Evolutionary conservation across 1,140 invertebrate species (phyloP), one percentile per base, ranked within the genome.

Genomic region (Drosophila yakuba): DNA sequence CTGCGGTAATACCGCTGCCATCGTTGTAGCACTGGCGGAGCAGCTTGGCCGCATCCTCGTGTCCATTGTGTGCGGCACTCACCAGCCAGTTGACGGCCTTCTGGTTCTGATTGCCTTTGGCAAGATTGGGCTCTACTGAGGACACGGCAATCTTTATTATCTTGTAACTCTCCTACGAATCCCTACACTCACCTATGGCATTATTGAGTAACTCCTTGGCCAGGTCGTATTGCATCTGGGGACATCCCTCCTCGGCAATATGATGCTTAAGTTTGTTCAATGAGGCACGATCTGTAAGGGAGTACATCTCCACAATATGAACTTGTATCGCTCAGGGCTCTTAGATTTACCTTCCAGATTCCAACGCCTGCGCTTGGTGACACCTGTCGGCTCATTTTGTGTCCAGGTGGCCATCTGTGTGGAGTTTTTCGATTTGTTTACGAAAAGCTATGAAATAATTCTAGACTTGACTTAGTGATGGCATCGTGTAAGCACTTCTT

Each of bases 21-120:
- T 94, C 95, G 25, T 95, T 94, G 41, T 96, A 94, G 93, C 97
- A 98, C 92, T 96, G 94, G 81, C 94, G 94, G 35, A 98, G 93
- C 76, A 97, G 94, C 59, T 95, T 94, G 23, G 97, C 97, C 4
- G 97, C 97, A 91, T 97, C 96, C 67, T 95, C 94, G 91, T 98
- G 97, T 3, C 97, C 97, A 92, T 98, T 97, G 83, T 97, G 96
- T 0, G 97, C 97, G 1, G 97, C 97, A 93, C 96, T 96, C 14
- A 97, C 96, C 6, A 98, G 91, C 97, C 97, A 98, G 82, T 97
- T 96, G 41, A 98, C 95, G 0, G 97, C 97, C 62, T 94, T 94
- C 72, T 94, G 93, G 74, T 93, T 94, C 47, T 94, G 93, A 41
- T 69, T 78, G 17, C 41, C 62, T 11, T 88, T 69, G 14, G 67